phyloP scores from a whole-genome alignment of 2,113 vertebrate genomes.

The Scomber colias region DNA sequence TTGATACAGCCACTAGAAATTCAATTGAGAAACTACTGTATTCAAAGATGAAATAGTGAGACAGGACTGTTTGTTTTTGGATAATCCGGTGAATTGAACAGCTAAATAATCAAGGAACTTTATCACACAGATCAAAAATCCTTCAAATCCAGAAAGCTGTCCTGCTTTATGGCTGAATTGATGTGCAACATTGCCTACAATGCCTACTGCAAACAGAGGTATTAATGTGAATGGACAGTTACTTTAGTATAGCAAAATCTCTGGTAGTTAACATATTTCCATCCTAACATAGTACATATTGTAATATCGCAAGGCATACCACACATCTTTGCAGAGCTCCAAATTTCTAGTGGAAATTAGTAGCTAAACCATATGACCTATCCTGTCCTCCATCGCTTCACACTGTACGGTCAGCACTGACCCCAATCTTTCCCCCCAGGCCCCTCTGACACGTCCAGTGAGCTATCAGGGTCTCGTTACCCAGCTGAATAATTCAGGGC shows the following conservation, averaged over 20 bases:
- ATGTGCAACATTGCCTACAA: not conserved
- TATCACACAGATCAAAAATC: too few species aligned
- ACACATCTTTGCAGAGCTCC: not conserved
- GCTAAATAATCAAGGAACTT: too few species aligned
- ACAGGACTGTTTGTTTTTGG: too few species aligned
- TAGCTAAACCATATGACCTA: constrained; percentile 2
- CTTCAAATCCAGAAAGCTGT: too few species aligned
- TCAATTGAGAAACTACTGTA: too few species aligned
- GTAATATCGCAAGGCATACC: not conserved
- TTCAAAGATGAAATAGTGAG: too few species aligned
- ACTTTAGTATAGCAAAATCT: not conserved
- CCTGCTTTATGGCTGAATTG: not conserved
- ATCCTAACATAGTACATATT: not conserved
- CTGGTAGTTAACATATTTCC: not conserved
- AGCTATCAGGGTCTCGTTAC: constrained; percentile 62
- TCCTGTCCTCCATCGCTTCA: not conserved
- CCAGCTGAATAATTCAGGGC: constrained; percentile 69
- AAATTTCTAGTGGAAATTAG: not conserved
- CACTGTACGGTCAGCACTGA: constrained; percentile 1
- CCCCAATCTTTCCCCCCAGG: not conserved
- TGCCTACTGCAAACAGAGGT: not conserved
- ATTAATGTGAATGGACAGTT: not conserved
- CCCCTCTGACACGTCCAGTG: constrained; percentile 35
- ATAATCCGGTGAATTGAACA: too few species aligned
- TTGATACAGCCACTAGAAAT: not conserved